Percentiles rank a stretch among this genome's conserved stretches.
Evolutionary conservation across 2,888 invertebrate genomes (phyloP).

Genomic region (Dynastes hyllus): DNA sequence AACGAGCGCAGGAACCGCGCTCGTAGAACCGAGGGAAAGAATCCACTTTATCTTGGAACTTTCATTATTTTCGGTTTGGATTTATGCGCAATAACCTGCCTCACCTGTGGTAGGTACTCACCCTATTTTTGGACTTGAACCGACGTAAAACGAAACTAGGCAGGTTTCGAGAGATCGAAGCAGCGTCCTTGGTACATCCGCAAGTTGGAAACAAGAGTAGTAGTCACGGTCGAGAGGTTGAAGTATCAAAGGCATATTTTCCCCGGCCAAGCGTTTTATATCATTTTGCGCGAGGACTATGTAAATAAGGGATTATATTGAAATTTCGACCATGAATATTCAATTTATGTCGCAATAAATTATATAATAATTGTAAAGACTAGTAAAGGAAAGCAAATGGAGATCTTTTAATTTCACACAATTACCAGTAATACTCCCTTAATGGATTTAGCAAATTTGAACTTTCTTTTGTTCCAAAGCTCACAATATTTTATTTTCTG

Average conservation of each 20-base stretch:
- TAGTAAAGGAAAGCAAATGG: too few species aligned
- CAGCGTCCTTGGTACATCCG: background rate
- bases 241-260: slow-evolving; percentile 22
- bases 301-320: slow-evolving; percentile 14
- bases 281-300: background rate
- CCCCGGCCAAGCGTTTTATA: slow-evolving; percentile 7
- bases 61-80: slow-evolving; percentile 55
- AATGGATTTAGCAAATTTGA: too few species aligned
- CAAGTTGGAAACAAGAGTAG: slow-evolving; percentile 22
- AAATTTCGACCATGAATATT: slow-evolving; percentile 31
- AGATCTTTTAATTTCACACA: too few species aligned
- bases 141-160: background rate
- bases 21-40: slow-evolving; percentile 34
- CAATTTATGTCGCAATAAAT: slow-evolving; percentile 20
- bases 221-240: slow-evolving; percentile 33
- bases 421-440: too few species aligned
- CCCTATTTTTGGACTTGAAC: background rate
- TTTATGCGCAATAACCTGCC: slow-evolving; percentile 58
- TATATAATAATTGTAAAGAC: background rate
- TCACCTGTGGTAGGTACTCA: slow-evolving; percentile 50
- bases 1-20: background rate
- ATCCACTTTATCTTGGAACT: slow-evolving; percentile 57
- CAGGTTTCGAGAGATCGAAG: background rate
- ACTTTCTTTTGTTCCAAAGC: too few species aligned
- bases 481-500: too few species aligned